phyloP scores from a whole-genome alignment of 53 echinoderm and acorn worm species.

The Hippasteria phrygiana region DNA sequence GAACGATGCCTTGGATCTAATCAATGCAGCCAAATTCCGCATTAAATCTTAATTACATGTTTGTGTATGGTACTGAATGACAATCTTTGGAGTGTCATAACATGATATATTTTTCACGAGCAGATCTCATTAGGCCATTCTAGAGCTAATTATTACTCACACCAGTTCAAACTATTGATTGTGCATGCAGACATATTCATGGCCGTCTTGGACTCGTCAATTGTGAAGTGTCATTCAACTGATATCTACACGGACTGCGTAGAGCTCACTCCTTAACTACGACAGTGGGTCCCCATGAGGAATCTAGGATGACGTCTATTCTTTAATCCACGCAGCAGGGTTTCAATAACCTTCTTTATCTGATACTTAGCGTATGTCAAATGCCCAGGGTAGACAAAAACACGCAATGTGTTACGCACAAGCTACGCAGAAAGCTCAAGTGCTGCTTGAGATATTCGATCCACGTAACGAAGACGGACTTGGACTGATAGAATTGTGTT shows the following conservation, averaged over 20 bases:
- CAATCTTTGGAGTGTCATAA: no score
- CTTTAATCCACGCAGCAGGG: constrained; percentile 14
- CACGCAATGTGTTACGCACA: constrained; percentile 43
- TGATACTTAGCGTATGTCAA: neutral
- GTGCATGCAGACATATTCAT: no score
- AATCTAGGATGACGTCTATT: constrained; percentile 42
- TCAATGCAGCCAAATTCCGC: no score
- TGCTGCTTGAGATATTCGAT: constrained; percentile 9
- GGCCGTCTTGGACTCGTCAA: neutral
- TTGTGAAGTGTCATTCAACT: constrained; percentile 32
- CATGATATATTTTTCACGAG: no score
- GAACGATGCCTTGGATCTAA: no score
- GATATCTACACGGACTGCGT: neutral
- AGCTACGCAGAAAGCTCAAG: neutral
- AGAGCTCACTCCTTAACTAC: neutral
- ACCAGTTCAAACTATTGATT: no score
- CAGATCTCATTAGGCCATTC: no score
- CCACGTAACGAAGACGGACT: constrained; percentile 37
- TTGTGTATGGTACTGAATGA: no score
- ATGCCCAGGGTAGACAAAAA: constrained; percentile 24
- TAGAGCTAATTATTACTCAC: no score
- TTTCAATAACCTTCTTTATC: neutral
- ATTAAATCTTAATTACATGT: no score
- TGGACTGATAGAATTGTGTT: neutral
- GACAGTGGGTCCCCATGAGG: constrained; percentile 23